Evolutionary conservation across 2,888 invertebrate genomes (phyloP).

Genomic region (Dryobotodes eremita): DNA sequence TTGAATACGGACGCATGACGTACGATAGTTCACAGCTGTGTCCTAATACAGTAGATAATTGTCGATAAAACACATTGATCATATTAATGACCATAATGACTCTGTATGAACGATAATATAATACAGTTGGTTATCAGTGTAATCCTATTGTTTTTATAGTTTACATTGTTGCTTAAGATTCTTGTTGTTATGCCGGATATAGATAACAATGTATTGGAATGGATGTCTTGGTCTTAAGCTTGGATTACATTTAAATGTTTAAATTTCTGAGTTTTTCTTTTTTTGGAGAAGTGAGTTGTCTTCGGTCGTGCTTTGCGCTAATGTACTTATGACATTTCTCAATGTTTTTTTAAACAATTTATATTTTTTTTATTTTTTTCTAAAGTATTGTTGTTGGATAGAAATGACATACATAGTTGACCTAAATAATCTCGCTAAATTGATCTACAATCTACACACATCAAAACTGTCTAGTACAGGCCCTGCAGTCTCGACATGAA

Average conservation of each 20-base stretch:
- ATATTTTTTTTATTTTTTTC: background rate
- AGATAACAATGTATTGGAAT: slow-evolving; percentile 7
- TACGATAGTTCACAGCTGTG: slow-evolving; percentile 19
- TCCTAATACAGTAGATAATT: slow-evolving; percentile 38
- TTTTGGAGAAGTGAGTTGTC: background rate
- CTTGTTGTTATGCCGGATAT: slow-evolving; percentile 47
- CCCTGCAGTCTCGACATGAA: too few species aligned
- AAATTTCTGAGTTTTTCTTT: background rate
- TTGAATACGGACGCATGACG: slow-evolving; percentile 29
- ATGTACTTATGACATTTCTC: background rate
- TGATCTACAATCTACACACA: too few species aligned
- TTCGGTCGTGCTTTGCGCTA: background rate
- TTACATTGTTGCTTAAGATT: slow-evolving; percentile 44
- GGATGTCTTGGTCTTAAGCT: background rate
- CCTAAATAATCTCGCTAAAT: too few species aligned
- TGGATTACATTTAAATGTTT: background rate
- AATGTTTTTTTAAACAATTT: too few species aligned
- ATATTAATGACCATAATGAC: slow-evolving; percentile 46
- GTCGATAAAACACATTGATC: slow-evolving; percentile 37
- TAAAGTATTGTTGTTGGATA: background rate
- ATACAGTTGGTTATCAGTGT: slow-evolving; percentile 39
- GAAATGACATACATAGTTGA: too few species aligned
- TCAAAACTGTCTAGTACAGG: too few species aligned
- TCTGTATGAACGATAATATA: slow-evolving; percentile 56
- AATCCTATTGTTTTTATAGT: slow-evolving; percentile 54